phyloP scores from a whole-genome alignment of 2,113 vertebrate genomes.

The Xiphorhynchus elegans region DNA sequence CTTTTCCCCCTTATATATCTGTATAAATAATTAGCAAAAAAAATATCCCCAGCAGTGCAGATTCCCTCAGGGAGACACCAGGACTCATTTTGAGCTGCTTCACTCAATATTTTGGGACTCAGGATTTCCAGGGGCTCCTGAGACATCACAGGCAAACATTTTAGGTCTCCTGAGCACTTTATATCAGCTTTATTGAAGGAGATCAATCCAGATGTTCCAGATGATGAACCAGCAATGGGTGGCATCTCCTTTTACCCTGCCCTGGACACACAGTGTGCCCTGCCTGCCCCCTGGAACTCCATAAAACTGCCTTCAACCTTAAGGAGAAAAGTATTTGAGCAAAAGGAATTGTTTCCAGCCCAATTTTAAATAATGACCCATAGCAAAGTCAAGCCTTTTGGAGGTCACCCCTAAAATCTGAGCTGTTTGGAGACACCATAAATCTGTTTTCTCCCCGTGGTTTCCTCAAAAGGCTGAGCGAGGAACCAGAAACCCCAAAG shows the following conservation, averaged over 20 bases:
- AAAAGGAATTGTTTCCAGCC: neutral
- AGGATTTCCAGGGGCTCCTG: neutral
- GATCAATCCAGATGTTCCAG: slow-evolving; percentile 45
- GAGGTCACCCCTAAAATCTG: neutral
- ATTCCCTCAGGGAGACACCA: neutral
- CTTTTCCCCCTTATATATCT: neutral
- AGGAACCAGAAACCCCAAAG: neutral
- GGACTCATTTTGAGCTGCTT: neutral
- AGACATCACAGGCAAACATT: rapidly evolving
- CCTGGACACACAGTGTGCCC: neutral
- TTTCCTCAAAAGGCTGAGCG: neutral
- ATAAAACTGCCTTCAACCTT: neutral
- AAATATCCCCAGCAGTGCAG: neutral
- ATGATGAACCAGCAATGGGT: neutral
- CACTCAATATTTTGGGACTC: neutral
- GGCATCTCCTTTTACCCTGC: neutral
- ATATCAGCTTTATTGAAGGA: neutral
- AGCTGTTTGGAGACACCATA: neutral
- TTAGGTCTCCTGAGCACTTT: neutral
- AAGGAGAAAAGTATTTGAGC: neutral
- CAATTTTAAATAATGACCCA: neutral
- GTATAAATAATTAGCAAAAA: neutral
- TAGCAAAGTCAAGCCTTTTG: slow-evolving; percentile 13
- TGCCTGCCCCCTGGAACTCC: neutral
- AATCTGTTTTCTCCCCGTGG: neutral